Conservation (phyloP, 2,797 vertebrate species). For the Enteromius fasciolatus region DNA sequence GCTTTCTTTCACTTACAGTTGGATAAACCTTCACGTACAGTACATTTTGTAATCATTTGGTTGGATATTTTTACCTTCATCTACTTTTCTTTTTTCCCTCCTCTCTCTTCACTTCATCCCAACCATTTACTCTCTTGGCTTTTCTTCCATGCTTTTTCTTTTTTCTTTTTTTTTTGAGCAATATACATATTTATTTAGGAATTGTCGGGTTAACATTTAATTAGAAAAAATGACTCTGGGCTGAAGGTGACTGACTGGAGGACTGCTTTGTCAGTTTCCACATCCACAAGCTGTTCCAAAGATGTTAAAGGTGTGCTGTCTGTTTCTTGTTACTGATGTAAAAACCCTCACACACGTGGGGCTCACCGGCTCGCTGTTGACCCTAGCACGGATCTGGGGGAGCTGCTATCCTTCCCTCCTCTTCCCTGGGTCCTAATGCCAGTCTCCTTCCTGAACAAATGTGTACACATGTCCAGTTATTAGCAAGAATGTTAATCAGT, state of each 20-base stretch:
- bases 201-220: constrained; percentile 53
- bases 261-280: constrained; percentile 50
- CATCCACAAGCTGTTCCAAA: constrained; percentile 56
- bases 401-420: constrained; percentile 48
- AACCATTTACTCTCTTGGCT: background rate
- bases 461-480: constrained; percentile 30
- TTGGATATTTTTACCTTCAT: background rate
- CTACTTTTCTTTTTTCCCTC: background rate
- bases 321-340: constrained; percentile 98
- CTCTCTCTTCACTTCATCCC: constrained; percentile 52
- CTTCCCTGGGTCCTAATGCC: constrained; percentile 55
- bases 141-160: background rate
- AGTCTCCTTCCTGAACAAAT: constrained; percentile 50
- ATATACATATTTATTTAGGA: background rate
- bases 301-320: constrained; percentile 21
- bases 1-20: constrained; percentile 13
- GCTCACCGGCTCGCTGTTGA: constrained; percentile 62
- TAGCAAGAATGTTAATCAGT: constrained; percentile 23
- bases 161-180: background rate
- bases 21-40: background rate
- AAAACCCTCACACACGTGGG: constrained; percentile 66
- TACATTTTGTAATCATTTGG: background rate
- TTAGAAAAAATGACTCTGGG: background rate
- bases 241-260: constrained; percentile 3
- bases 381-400: constrained; percentile 58